phyloP scores from a whole-genome alignment of 2,888 invertebrate genomes.

The Drosophila pseudotalamancana region DNA sequence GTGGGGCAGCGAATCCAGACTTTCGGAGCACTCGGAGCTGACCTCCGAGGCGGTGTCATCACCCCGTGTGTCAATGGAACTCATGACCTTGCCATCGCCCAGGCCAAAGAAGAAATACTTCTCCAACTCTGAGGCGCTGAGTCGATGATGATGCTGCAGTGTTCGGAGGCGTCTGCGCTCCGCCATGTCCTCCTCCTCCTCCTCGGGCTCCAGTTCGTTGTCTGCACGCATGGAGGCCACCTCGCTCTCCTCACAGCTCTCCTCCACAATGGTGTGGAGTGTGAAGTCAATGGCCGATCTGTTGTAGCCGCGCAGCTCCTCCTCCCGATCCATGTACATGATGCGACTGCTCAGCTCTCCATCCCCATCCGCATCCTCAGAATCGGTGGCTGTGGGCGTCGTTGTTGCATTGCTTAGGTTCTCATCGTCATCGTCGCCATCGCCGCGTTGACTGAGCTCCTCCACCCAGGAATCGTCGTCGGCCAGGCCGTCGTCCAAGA shows the following conservation, averaged over 20 bases:
- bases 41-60: slow-evolving; percentile 90
- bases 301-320: slow-evolving; percentile 92
- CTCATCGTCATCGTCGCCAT: slow-evolving; percentile 83
- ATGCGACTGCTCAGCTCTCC: slow-evolving; percentile 81
- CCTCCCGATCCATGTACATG: slow-evolving; percentile 89
- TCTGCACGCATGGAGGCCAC: slow-evolving; percentile 86
- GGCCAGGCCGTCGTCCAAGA: slow-evolving; percentile 93
- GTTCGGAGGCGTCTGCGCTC: slow-evolving; percentile 84
- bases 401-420: slow-evolving; percentile 84
- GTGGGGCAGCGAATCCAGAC: slow-evolving; percentile 88
- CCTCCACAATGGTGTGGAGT: slow-evolving; percentile 96
- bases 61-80: slow-evolving; percentile 85
- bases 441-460: slow-evolving; percentile 92
- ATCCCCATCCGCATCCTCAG: slow-evolving; percentile 83
- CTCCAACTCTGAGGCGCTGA: slow-evolving; percentile 93
- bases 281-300: slow-evolving; percentile 94
- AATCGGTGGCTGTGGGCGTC: slow-evolving; percentile 81
- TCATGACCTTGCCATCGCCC: slow-evolving; percentile 87
- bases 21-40: slow-evolving; percentile 93
- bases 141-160: slow-evolving; percentile 86
- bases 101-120: slow-evolving; percentile 96
- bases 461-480: slow-evolving; percentile 97
- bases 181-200: slow-evolving; percentile 54
- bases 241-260: slow-evolving; percentile 97
- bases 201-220: slow-evolving; percentile 62